Evolutionary conservation across 37 sponge, comb jelly and placozoan genomes (phyloP), one percentile per base, ranked within the genome.

Genomic region (Chondrilla cf. caribensis): DNA sequence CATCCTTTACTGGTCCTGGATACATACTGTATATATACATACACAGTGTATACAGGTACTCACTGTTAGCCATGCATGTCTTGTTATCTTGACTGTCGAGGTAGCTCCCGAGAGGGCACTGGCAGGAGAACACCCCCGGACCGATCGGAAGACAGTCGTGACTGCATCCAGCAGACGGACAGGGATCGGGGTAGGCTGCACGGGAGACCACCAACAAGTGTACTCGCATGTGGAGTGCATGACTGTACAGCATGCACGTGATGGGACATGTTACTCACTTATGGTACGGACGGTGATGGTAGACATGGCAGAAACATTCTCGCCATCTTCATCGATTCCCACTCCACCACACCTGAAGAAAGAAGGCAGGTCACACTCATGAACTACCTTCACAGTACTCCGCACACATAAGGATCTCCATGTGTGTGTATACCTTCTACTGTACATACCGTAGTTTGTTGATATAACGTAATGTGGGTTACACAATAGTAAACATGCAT

Each of bases 121-220:
- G 35, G 68, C 68, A 67, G 35, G 17, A 17, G 15, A 33, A 7
- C 14, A 33, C 31, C 33, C 33, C 35, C 17, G 31, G 35, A 29
- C 35, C 35, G 1, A n/a, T 17, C 15, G 68, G 68, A 1, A 67
- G 2, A 67, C 68, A 67, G 31, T 4, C 14, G 4, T 67, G 68
- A 67, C 68, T 67, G 68, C 68, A 67, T 1, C 68, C 68, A 3
- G 68, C 68, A 29, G 14, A 8, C 68, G 1, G 32, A 29, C 68
- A 67, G 35, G 68, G 68, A 32, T 67, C 29, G 29, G 68, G 68
- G 68, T 67, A 25, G 68, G 29, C 68, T 67, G 68, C 51, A 47
- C 11, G 11, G 51, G 51, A 47, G n/a, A n/a, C n/a, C n/a, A n/a
- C n/a, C n/a, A n/a, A n/a, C n/a, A n/a, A n/a, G n/a, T n/a, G n/a